These are phyloP conservation scores for Psittacula echo DNA, from an alignment of 2,797 vertebrate species.

Conservation along the genomic window DNA sequence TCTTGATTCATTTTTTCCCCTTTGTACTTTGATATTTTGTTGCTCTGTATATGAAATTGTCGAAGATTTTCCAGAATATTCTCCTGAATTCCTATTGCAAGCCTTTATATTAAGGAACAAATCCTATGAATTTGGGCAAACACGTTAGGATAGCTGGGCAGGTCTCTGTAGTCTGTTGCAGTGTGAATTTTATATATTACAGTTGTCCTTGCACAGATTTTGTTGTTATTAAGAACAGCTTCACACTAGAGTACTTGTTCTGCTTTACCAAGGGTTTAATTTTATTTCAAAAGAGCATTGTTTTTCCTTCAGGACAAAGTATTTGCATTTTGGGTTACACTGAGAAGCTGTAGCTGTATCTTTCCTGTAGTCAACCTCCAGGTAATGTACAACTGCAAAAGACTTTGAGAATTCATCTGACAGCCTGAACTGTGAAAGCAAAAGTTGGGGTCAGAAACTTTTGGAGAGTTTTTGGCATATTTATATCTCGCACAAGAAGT, in stretches of 20 bases:
- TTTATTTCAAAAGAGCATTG: not conserved
- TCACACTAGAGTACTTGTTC: not conserved
- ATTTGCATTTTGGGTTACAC: not conserved
- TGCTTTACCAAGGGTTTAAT: not conserved
- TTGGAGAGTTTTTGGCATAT: not conserved
- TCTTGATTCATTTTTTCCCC: not conserved
- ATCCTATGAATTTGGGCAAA: not conserved
- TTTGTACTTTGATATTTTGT: not conserved
- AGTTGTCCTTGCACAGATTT: not conserved
- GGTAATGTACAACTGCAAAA: not conserved
- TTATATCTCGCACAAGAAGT: not conserved
- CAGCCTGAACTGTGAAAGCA: not conserved
- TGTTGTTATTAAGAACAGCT: not conserved
- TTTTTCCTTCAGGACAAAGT: not conserved
- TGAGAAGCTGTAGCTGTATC: not conserved
- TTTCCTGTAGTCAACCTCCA: slow-evolving; percentile 14
- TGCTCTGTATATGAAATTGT: not conserved
- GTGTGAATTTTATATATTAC: not conserved
- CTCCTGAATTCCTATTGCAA: not conserved
- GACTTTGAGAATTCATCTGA: not conserved
- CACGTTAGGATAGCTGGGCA: not conserved
- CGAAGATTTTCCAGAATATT: not conserved
- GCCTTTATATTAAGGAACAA: not conserved
- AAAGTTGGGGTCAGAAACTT: slow-evolving; percentile 24
- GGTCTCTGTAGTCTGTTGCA: not conserved